These are phyloP conservation scores for Phrynocephalus versicolor DNA, from an alignment of 2,113 vertebrate species.

Conservation along the genomic window DNA sequence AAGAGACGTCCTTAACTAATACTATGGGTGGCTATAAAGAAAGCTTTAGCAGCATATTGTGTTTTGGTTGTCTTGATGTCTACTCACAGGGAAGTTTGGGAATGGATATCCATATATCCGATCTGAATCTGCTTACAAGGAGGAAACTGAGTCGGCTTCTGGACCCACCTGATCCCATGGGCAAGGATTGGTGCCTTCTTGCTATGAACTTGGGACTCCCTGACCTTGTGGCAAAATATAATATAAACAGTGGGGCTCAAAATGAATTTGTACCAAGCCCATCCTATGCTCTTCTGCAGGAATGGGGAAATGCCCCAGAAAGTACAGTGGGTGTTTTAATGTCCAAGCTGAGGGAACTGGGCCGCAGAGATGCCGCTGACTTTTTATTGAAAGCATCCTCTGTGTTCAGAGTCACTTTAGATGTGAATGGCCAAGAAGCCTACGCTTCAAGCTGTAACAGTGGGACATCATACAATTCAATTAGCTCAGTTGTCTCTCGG, in stretches of 20 bases:
- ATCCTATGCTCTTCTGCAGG: conserved; percentile 86
- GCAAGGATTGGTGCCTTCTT: conserved; percentile 98
- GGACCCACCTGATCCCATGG: conserved; percentile 94
- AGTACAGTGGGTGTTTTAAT: conserved; percentile 92
- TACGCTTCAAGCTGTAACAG: conserved; percentile 92
- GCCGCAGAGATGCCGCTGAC: conserved; percentile 93
- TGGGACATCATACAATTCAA: conserved; percentile 94
- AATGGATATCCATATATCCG: conserved; percentile 86
- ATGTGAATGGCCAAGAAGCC: conserved; percentile 80
- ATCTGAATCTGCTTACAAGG: conserved; percentile 87
- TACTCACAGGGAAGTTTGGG: conserved; percentile 90
- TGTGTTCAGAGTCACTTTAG: conserved; percentile 90
- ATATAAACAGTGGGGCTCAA: conserved; percentile 77
- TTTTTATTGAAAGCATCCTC: conserved; percentile 91
- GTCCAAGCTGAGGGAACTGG: conserved; percentile 91
- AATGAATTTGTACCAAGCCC: conserved; percentile 84
- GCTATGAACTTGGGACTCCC: conserved; percentile 97
- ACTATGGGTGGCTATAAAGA: conserved; percentile 97
- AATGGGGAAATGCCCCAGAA: conserved; percentile 86
- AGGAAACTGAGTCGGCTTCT: conserved; percentile 92
- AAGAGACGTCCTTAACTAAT: conserved; percentile 90
- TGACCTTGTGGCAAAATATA: conserved; percentile 92
- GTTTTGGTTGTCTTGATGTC: conserved; percentile 91
- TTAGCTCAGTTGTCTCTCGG: conserved; percentile 96
- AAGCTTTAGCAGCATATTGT: conserved; percentile 93